phyloP scores from a whole-genome alignment of 2,797 vertebrate species.

The Parauchenoglanis ngamensis region DNA sequence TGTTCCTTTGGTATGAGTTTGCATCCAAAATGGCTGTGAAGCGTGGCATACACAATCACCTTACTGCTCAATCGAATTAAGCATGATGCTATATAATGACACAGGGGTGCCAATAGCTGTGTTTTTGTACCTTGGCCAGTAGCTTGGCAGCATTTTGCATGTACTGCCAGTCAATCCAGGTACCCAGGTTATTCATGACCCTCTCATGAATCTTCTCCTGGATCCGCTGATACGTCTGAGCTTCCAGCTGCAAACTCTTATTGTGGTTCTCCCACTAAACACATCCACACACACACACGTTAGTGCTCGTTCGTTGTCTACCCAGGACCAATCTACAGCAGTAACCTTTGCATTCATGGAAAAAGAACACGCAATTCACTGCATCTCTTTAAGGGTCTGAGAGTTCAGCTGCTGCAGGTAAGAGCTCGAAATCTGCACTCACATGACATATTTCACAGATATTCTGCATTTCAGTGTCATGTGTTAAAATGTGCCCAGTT shows the following conservation, averaged over 20 bases:
- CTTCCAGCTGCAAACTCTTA: constrained; percentile 97
- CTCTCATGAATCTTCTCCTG: constrained; percentile 99
- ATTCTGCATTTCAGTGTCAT: not conserved
- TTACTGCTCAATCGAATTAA: not conserved
- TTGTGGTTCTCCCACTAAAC: constrained; percentile 98
- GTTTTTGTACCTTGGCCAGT: constrained; percentile 86
- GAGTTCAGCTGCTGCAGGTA: not conserved
- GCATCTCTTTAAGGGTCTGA: not conserved
- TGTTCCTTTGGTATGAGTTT: not conserved
- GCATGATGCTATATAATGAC: not conserved
- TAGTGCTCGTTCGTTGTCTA: not conserved
- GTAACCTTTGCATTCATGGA: not conserved
- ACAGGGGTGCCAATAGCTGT: not conserved
- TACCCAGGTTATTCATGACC: constrained; percentile 99
- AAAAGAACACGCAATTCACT: not conserved
- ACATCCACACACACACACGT: constrained; percentile 17
- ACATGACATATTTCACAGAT: not conserved
- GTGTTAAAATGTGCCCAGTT: not conserved
- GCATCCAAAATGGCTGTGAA: not conserved
- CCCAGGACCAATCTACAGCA: not conserved
- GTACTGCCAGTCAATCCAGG: constrained; percentile 99
- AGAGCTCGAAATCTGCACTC: not conserved
- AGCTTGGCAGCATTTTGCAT: constrained; percentile 98
- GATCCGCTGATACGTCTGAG: constrained; percentile 97
- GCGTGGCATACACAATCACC: not conserved